Evolutionary conservation across 2,113 vertebrate genomes (phyloP).

Genomic region (Calidris pugnax): DNA sequence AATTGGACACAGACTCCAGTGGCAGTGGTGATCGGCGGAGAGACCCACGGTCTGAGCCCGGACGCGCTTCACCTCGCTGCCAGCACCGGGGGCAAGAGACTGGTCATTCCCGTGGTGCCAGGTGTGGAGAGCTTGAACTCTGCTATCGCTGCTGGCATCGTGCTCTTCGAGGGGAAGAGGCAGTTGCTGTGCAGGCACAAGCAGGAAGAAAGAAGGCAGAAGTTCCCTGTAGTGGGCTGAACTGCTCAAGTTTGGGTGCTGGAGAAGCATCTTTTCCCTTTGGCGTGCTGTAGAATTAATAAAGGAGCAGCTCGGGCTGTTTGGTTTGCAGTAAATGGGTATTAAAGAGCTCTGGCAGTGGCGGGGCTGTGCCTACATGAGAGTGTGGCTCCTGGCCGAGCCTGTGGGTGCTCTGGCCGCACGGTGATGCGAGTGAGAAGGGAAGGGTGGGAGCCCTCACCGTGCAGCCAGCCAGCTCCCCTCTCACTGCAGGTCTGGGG

Average conservation of each 20-base stretch:
- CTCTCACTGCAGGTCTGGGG: not conserved
- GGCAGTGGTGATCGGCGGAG: conserved; percentile 88
- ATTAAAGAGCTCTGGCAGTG: not conserved
- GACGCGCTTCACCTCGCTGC: conserved; percentile 80
- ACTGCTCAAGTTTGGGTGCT: not conserved
- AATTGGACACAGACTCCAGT: conserved; percentile 78
- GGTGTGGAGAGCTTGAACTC: conserved; percentile 89
- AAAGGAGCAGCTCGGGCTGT: not conserved
- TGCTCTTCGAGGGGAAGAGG: conserved; percentile 90
- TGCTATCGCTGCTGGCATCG: conserved; percentile 86
- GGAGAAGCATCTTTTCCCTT: not conserved
- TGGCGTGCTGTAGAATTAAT: not conserved
- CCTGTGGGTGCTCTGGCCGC: not conserved
- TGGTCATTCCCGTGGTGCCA: conserved; percentile 83
- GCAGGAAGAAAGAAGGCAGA: not conserved
- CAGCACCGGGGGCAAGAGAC: conserved; percentile 76
- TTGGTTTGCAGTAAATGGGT: not conserved
- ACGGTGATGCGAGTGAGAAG: conserved; percentile 27
- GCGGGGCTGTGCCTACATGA: not conserved
- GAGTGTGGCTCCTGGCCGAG: fast-evolving
- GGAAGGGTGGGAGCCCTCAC: not conserved
- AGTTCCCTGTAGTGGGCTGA: conserved; percentile 12
- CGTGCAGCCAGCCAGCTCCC: not conserved
- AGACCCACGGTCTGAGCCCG: conserved; percentile 84
- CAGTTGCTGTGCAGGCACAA: conserved; percentile 63